phyloP scores from a whole-genome alignment of 2,113 vertebrate species.

The Mystacornis crossleyi region DNA sequence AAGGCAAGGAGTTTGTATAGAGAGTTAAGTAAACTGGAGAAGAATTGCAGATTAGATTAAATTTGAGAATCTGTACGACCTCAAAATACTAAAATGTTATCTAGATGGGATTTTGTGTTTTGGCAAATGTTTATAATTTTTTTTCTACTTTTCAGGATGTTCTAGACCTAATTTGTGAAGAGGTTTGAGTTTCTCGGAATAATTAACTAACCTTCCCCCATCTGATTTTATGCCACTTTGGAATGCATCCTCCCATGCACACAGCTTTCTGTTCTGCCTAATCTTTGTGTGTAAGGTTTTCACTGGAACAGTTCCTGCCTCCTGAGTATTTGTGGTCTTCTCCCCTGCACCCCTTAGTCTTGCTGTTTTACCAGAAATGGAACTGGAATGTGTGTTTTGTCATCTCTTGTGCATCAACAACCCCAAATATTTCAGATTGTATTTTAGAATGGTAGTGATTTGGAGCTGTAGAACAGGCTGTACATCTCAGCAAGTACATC shows the following conservation, averaged over 20 bases:
- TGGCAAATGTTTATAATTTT: background rate
- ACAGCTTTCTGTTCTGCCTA: background rate
- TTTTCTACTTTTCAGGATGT: background rate
- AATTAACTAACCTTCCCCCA: background rate
- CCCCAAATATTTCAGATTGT: background rate
- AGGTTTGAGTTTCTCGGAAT: background rate
- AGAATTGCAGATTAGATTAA: background rate
- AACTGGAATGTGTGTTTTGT: background rate
- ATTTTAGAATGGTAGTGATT: background rate
- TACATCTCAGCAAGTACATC: background rate
- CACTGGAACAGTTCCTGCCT: background rate
- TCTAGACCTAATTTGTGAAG: background rate
- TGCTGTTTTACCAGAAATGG: background rate
- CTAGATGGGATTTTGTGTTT: background rate
- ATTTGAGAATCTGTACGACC: background rate
- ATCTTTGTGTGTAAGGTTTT: background rate
- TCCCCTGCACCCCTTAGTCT: background rate
- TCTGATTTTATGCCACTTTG: background rate
- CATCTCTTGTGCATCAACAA: background rate
- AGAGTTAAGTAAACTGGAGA: background rate
- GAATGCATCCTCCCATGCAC: background rate
- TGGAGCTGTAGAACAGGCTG: background rate
- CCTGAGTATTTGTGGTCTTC: background rate
- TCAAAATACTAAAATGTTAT: background rate
- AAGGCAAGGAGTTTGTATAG: background rate